Percentiles rank a stretch among this genome's conserved stretches.
Conservation (phyloP, 1,140 invertebrate genomes). For the Bombus ignitus region DNA sequence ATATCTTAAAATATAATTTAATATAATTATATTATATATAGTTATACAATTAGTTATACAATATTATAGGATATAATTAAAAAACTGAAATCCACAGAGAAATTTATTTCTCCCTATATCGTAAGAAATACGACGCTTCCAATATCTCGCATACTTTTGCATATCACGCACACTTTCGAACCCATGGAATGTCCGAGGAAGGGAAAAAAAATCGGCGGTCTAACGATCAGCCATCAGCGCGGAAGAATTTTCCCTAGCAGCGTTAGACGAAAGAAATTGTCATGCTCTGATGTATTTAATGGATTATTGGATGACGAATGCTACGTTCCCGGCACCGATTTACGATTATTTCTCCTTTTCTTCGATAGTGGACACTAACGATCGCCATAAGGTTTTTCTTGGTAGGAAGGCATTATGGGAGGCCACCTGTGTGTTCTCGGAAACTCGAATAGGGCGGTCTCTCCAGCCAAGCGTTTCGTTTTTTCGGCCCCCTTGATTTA, state of each 20-base stretch:
- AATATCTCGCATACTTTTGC: no score
- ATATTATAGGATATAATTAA: no score
- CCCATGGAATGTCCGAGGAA: no score
- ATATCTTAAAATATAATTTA: no score
- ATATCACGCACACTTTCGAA: no score
- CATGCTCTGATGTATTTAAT: slow-evolving; percentile 32
- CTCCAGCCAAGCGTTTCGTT: slow-evolving; percentile 26
- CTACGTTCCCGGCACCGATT: slow-evolving; percentile 22
- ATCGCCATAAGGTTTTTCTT: slow-evolving; percentile 60
- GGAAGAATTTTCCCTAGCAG: neutral
- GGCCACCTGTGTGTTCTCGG: slow-evolving; percentile 71
- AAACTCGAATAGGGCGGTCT: slow-evolving; percentile 71
- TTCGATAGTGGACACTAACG: slow-evolving; percentile 59
- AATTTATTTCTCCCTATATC: no score
- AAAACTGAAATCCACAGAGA: no score
- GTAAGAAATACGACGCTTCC: no score
- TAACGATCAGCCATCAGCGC: neutral
- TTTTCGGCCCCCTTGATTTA: slow-evolving; percentile 40
- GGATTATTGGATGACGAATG: slow-evolving; percentile 15
- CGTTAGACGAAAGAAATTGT: neutral
- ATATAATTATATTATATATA: no score
- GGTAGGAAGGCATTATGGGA: slow-evolving; percentile 58
- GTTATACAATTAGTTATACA: no score
- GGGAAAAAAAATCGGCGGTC: no score
- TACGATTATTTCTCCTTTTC: slow-evolving; percentile 47